Conservation (phyloP, 2,888 invertebrate species). For the Rhagophthalmus giganteus region DNA sequence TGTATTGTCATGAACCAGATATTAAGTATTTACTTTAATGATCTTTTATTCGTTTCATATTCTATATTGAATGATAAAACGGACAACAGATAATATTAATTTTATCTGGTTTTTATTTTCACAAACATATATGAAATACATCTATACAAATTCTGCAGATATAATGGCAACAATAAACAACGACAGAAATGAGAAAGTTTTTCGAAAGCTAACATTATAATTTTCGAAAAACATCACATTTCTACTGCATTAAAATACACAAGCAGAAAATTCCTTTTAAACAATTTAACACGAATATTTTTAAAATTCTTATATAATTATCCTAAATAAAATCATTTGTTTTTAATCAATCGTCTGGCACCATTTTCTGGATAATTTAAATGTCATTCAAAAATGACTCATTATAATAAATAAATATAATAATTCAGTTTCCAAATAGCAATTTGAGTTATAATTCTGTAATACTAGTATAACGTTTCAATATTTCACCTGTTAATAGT, state of each 20-base stretch:
- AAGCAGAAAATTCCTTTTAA: constrained; percentile 15
- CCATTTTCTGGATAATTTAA: too few relatives aligned
- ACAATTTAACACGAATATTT: constrained; percentile 1
- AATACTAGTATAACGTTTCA: too few relatives aligned
- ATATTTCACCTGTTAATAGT: too few relatives aligned
- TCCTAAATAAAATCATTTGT: too few relatives aligned
- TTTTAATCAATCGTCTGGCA: too few relatives aligned
- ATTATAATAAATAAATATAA: too few relatives aligned
- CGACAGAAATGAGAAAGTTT: constrained; percentile 25
- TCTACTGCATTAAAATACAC: constrained; percentile 13
- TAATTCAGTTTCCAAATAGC: too few relatives aligned
- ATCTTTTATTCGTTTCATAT: constrained; percentile 21
- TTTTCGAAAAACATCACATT: constrained; percentile 2
- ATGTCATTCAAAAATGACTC: too few relatives aligned
- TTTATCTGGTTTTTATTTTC: constrained; percentile 45
- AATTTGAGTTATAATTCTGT: too few relatives aligned
- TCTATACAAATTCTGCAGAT: constrained; percentile 48
- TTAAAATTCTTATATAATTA: too few relatives aligned
- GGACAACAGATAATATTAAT: constrained; percentile 38
- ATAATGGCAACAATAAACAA: constrained; percentile 50
- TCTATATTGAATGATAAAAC: constrained; percentile 17
- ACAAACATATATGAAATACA: constrained; percentile 52
- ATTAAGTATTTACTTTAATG: constrained; percentile 29
- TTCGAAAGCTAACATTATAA: too few relatives aligned
- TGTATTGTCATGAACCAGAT: constrained; percentile 58